Conservation (phyloP, 2,888 invertebrate species). For the Oscheius sp. region DNA sequence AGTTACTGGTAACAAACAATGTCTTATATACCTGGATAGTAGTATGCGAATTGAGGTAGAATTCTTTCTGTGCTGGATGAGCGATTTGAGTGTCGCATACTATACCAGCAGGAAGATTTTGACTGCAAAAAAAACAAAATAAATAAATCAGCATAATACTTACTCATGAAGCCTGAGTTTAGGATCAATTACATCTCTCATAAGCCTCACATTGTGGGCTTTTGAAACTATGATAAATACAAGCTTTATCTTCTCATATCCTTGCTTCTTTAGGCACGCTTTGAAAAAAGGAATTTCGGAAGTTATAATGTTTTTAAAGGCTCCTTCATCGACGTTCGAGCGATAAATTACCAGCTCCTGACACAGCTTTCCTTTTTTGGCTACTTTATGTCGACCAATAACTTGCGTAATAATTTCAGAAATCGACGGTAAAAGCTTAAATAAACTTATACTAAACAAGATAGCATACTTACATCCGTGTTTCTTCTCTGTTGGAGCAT, state of each 20-base stretch:
- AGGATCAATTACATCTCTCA: conserved; percentile 18
- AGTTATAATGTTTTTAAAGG: conserved; percentile 42
- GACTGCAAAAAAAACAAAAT: background rate
- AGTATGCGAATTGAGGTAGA: conserved; percentile 65
- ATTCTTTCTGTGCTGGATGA: conserved; percentile 61
- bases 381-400: background rate
- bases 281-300: background rate
- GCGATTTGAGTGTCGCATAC: conserved; percentile 58
- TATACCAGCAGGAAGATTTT: conserved; percentile 66
- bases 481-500: conserved; percentile 26
- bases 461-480: conserved; percentile 2
- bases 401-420: background rate
- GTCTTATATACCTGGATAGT: conserved; percentile 62
- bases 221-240: conserved; percentile 62
- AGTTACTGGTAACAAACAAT: background rate
- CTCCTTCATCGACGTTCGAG: conserved; percentile 53
- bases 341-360: conserved; percentile 56
- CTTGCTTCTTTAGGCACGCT: conserved; percentile 7
- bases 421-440: background rate
- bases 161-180: background rate
- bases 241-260: conserved; percentile 40
- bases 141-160: conserved; percentile 55
- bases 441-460: background rate
- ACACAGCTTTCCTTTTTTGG: conserved; percentile 29
- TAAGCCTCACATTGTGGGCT: conserved; percentile 56